These are phyloP conservation scores for Perccottus glenii DNA, from an alignment of 2,113 vertebrate species.

Conservation along the genomic window DNA sequence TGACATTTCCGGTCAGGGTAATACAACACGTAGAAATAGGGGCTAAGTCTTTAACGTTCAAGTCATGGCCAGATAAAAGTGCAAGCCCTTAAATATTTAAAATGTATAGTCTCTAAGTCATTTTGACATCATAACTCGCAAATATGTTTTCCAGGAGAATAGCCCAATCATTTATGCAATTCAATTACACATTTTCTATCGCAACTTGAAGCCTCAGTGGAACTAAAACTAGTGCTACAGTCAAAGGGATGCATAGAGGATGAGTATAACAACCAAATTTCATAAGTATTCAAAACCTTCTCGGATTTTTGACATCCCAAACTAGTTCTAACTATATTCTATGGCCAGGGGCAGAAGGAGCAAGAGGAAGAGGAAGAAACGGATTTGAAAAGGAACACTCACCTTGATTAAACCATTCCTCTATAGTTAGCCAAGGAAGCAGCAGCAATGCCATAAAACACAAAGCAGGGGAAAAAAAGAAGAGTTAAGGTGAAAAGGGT, in stretches of 20 bases:
- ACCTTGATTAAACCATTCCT: slow-evolving; percentile 99
- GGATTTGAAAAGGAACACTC: slow-evolving; percentile 76
- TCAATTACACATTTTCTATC: slow-evolving; percentile 3
- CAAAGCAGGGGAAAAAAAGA: slow-evolving; percentile 78
- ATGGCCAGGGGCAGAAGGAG: slow-evolving; percentile 17
- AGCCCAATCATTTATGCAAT: too few relatives aligned
- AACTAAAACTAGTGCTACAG: slow-evolving; percentile 12
- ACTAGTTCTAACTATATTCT: slow-evolving; percentile 59
- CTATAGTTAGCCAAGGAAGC: slow-evolving; percentile 91
- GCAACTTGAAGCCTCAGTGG: slow-evolving; percentile 3
- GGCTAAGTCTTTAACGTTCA: neutral
- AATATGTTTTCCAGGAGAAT: too few relatives aligned
- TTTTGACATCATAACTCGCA: too few relatives aligned
- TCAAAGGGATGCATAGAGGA: slow-evolving; percentile 26
- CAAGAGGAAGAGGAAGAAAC: slow-evolving; percentile 25
- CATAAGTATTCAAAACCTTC: slow-evolving; percentile 40
- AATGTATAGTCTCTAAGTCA: too few relatives aligned
- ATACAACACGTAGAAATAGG: neutral
- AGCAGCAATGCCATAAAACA: slow-evolving; percentile 84
- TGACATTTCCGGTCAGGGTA: neutral
- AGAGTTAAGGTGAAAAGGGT: slow-evolving; percentile 78
- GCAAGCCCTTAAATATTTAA: too few relatives aligned
- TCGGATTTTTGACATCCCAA: slow-evolving; percentile 41
- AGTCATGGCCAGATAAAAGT: neutral
- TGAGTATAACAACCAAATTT: slow-evolving; percentile 30